phyloP scores from a whole-genome alignment of 2,888 invertebrate genomes.

The Lutraria lutraria region DNA sequence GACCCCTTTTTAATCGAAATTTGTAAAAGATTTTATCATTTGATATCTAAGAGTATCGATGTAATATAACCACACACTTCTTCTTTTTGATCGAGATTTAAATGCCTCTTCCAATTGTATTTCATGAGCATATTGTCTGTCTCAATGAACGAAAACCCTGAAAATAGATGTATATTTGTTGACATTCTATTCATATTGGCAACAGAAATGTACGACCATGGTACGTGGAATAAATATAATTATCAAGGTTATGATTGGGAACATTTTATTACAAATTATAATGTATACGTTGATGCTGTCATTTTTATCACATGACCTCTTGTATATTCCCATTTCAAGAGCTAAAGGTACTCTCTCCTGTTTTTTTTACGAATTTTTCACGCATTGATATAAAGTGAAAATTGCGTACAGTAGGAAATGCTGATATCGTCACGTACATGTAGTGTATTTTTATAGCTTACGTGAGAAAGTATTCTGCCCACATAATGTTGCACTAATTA shows the following conservation, averaged over 20 bases:
- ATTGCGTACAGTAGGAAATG: too few species aligned
- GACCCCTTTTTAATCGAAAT: not conserved
- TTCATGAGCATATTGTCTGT: not conserved
- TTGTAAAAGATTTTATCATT: not conserved
- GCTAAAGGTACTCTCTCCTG: too few species aligned
- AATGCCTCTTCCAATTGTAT: not conserved
- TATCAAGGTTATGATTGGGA: not conserved
- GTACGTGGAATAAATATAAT: not conserved
- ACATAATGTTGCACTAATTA: too few species aligned
- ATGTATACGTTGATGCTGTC: not conserved
- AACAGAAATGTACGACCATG: not conserved
- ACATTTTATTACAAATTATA: not conserved
- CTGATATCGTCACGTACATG: too few species aligned
- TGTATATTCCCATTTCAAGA: too few species aligned
- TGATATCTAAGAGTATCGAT: not conserved
- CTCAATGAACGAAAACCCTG: not conserved
- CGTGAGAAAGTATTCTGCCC: too few species aligned
- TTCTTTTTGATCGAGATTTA: not conserved
- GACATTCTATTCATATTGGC: not conserved
- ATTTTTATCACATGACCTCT: too few species aligned
- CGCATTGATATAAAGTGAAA: too few species aligned
- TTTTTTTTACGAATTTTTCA: too few species aligned
- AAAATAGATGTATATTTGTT: not conserved
- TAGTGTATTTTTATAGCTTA: too few species aligned
- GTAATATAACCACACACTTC: constrained; percentile 8